Base-by-base conservation (phyloP, 37 sponge, comb jelly and placozoan species). In the Amphimedon queenslandica region DNA sequence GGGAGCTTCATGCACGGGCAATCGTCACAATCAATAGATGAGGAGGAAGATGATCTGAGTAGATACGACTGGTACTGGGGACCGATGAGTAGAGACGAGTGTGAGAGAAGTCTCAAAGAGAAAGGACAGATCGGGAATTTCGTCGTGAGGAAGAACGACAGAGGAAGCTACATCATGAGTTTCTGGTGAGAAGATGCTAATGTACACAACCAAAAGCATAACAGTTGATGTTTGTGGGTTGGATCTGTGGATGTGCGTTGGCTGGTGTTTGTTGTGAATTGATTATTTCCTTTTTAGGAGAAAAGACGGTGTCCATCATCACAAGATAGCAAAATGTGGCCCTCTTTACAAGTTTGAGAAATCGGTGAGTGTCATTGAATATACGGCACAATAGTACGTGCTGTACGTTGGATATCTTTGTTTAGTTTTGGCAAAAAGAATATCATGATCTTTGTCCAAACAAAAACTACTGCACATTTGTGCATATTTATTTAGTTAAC, bases 61-160 rank as follows among this genome's bases (percentile, higher is more conserved):
- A 11, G 61, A 38, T 80, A 57, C 57, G 72, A 60, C 51, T 90
- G 91, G 91, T 90, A 65, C 42, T 70, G 83, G 78, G 79, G 75
- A 1, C n/a, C 11, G 35, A 74, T 78, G 66, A 81, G 56, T 63
- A 51, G 91, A 2, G 74, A 57, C 3, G 82, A 84, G 0, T 55
- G 58, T n/a, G 79, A 81, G 40, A 42, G 66, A 11, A 72, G 39
- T 42, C 73, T 90, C 38, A 74, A 40, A 68, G 34, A 41, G 1
- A 82, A 73, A 32, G 77, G 77, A 35, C 51, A 71, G 37, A 64
- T 84, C 11, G 87, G 87, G n/a, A 87, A 80, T 39, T 80, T 87
- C 69, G 77, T 76, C 18, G 56, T 80, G 28, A 60, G 87, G 5
- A 64, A 79, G 35, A 80, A 80, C 30, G 80, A 67, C 32, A 70